A percentile compares a stretch with the other conserved stretches of the same genome.
phyloP scores from a whole-genome alignment of 2,113 vertebrate species.

The Paracanthobrama guichenoti region DNA sequence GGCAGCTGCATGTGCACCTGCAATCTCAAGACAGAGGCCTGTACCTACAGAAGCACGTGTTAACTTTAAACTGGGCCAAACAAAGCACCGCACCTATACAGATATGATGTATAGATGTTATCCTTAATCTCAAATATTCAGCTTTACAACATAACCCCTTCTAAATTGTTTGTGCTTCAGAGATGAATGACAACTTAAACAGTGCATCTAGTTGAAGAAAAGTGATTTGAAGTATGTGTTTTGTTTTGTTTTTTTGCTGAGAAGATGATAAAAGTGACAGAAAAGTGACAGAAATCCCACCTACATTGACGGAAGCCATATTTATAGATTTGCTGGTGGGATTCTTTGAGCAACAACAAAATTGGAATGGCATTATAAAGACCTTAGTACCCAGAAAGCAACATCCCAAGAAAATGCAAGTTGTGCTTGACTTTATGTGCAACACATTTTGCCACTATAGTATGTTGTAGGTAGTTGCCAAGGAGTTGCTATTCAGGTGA shows the following conservation, averaged over 20 bases:
- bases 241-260: not conserved
- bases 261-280: not conserved
- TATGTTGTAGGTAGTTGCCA: no score
- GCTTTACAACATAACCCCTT: not conserved
- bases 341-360: not conserved
- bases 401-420: not conserved
- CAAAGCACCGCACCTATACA: not conserved
- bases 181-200: not conserved
- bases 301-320: not conserved
- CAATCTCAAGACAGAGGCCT: constrained; percentile 57
- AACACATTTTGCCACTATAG: not conserved
- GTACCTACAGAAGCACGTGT: not conserved
- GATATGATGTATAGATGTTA: not conserved
- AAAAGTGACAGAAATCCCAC: not conserved
- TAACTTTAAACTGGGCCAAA: not conserved
- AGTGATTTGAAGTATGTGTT: not conserved
- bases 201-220: not conserved
- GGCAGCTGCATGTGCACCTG: constrained; percentile 74
- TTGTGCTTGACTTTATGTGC: not conserved
- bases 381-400: not conserved
- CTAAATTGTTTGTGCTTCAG: not conserved
- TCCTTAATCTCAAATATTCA: not conserved
- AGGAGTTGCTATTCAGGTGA: no score
- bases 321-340: not conserved
- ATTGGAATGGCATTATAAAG: not conserved